phyloP scores from a whole-genome alignment of 2,113 vertebrate genomes.

The Tragelaphus scriptus region DNA sequence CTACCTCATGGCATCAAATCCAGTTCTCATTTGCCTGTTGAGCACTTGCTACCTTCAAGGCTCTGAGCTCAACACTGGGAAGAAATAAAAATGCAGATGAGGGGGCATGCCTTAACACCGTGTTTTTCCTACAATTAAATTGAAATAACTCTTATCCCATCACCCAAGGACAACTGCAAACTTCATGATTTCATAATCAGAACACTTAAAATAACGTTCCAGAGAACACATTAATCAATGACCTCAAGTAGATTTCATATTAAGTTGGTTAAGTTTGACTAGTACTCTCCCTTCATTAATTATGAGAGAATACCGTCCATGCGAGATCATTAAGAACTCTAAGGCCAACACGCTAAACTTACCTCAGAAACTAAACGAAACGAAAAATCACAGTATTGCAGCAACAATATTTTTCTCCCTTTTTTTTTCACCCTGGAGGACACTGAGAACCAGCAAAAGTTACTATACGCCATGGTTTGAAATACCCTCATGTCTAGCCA shows the following conservation, averaged over 20 bases:
- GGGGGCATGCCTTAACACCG: background rate
- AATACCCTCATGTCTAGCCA: background rate
- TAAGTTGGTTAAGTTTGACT: slow-evolving; percentile 5
- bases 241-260: background rate
- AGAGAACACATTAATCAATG: background rate
- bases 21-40: background rate
- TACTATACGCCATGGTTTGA: background rate
- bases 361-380: slow-evolving; percentile 22
- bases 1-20: background rate
- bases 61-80: background rate
- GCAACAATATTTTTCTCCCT: background rate
- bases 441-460: background rate
- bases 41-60: background rate
- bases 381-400: background rate
- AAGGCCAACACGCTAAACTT: slow-evolving; percentile 22
- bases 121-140: background rate
- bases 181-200: background rate
- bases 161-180: background rate
- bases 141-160: background rate
- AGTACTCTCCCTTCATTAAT: slow-evolving; percentile 6
- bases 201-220: background rate
- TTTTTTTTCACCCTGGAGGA: background rate
- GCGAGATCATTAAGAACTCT: slow-evolving; percentile 31
- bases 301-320: slow-evolving; percentile 8
- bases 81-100: background rate